These are phyloP conservation scores for Dolichoris vasculosae DNA, from an alignment of 1,140 invertebrate genomes.

Conservation along the genomic window DNA sequence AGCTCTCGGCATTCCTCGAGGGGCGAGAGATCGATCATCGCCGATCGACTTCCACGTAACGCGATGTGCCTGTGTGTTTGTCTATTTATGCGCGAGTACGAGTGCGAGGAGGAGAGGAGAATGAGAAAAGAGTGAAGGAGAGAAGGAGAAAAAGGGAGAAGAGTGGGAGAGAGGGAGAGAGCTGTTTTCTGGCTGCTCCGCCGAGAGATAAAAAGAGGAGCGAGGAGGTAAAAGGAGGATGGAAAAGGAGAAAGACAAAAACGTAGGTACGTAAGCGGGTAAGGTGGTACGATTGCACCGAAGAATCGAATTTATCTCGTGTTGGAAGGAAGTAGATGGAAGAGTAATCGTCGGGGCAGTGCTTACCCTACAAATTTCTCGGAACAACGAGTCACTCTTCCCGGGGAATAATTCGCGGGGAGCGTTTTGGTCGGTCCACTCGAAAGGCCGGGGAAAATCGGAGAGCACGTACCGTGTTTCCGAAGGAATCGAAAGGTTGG, in stretches of 20 bases:
- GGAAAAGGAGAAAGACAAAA: constrained; percentile 3
- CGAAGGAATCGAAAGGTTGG: background rate
- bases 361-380: background rate
- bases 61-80: background rate
- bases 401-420: background rate
- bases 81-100: background rate
- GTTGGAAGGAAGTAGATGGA: background rate
- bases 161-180: too few relatives aligned
- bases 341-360: background rate
- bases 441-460: background rate
- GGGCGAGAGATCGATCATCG: constrained; percentile 10
- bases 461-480: background rate
- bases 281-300: constrained; percentile 8
- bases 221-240: too few relatives aligned
- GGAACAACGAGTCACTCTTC: background rate
- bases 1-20: background rate
- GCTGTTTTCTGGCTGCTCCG: too few relatives aligned
- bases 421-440: background rate
- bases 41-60: constrained; percentile 26
- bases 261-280: background rate
- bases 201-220: background rate
- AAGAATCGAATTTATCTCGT: constrained; percentile 10
- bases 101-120: background rate
- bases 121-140: background rate
- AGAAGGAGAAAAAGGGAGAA: too few relatives aligned